phyloP scores from a whole-genome alignment of 1,140 invertebrate genomes.

The Aporrectodea caliginosa region DNA sequence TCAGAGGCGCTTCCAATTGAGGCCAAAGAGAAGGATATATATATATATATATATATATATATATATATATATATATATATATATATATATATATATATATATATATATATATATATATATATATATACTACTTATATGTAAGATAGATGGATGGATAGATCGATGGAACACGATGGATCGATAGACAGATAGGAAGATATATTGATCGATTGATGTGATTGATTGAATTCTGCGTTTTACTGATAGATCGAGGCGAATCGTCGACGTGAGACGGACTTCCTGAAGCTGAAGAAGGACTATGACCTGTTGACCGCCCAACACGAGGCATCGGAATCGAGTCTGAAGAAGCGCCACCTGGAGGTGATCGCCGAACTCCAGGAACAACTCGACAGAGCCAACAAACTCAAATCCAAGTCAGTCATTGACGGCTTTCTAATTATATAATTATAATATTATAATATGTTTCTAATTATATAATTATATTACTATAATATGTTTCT shows the following conservation, averaged over 20 bases:
- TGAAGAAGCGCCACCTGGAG: slow-evolving; percentile 52
- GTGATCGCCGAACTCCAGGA: slow-evolving; percentile 52
- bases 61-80: slow-evolving; percentile 4
- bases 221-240: neutral
- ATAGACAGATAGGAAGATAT: neutral
- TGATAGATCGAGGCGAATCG: slow-evolving; percentile 48
- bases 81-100: slow-evolving; percentile 4
- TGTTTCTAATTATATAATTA: no score
- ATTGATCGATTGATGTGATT: neutral
- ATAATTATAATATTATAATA: no score
- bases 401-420: slow-evolving; percentile 21
- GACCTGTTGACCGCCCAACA: slow-evolving; percentile 47
- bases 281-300: slow-evolving; percentile 54
- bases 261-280: slow-evolving; percentile 49
- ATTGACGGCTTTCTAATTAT: no score
- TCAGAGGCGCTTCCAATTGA: no score
- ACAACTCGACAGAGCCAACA: slow-evolving; percentile 43
- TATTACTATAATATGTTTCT: no score
- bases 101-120: neutral
- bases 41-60: no score
- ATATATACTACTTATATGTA: neutral
- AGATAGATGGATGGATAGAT: neutral
- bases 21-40: no score
- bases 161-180: neutral
- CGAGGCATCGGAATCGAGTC: slow-evolving; percentile 46